A percentile compares a stretch with the other conserved stretches of the same genome.
Conservation (phyloP, 2,113 vertebrate species). For the Tursiops truncatus region DNA sequence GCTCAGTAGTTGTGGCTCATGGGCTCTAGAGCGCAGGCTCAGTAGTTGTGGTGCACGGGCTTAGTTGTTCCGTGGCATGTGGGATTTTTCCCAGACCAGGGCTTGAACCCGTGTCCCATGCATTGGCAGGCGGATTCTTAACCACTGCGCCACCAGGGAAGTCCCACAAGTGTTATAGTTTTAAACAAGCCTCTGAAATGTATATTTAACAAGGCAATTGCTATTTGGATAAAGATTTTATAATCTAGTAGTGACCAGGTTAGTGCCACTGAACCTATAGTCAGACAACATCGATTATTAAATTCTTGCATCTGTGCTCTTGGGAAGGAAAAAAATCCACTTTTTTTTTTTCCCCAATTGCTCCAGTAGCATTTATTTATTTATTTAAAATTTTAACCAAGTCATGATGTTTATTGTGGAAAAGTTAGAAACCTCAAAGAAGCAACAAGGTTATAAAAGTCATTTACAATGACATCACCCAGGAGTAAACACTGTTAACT, state of each 20-base stretch:
- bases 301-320: background rate
- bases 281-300: background rate
- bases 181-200: conserved; percentile 3
- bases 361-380: background rate
- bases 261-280: background rate
- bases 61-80: background rate
- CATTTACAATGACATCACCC: background rate
- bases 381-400: background rate
- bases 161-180: background rate
- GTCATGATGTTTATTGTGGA: background rate
- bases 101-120: background rate
- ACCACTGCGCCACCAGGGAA: background rate
- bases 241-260: background rate
- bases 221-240: background rate
- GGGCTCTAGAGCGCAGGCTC: too few relatives aligned
- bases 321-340: background rate
- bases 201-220: background rate
- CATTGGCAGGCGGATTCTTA: background rate
- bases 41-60: too few relatives aligned
- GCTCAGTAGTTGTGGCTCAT: too few relatives aligned
- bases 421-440: background rate
- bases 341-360: background rate
- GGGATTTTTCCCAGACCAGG: background rate
- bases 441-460: background rate
- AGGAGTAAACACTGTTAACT: background rate